Evolutionary conservation across 2,113 vertebrate genomes (phyloP), one percentile per base, ranked within the genome.

Genomic region (Vulpes lagopus): DNA sequence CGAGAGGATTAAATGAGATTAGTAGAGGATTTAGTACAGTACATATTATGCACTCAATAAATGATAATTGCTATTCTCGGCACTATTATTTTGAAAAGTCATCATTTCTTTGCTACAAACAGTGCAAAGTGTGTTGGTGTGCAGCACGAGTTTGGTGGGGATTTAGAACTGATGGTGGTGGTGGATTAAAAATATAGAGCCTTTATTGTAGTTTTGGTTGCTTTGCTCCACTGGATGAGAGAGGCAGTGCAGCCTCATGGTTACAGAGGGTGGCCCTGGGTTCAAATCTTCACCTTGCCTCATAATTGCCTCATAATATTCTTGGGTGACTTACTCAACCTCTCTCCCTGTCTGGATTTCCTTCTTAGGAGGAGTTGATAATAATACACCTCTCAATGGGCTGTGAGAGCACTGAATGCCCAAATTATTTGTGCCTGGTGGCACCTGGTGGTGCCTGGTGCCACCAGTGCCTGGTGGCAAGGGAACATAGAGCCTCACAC

Each of bases 401-500:
- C 69, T 53, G 27, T 15, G 4, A 73, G 73, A 8, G 2, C 19
- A 20, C 20, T 11, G 67, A 14, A 32, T 1, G 20, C 64, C 19
- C 8, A 7, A 25, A 12, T 19, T 11, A 55, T 8, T 79, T 49
- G 19, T 1, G 43, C 43, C 43, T 43, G 5, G 43, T 43, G 43
- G 43, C 43, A 43, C 43, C 6, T 43, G 43, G 43, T 43, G 43
- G 43, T 43, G 43, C 43, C 43, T 43, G 43, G 6, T 27, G 0
- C 0, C 23, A 5, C 62, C 22, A 3, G 53, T 3, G 65, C 32
- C 80, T 49, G n/a, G 64, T 60, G 1, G 38, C 30, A 1, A 8
- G 35, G n/a, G 27, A 17, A 20, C 65, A 3, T 5, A 9, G 30
- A 15, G 69, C 19, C 4, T 2, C 5, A 2, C 12, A 0, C 2